These are phyloP conservation scores for Brachirus orientalis DNA, from an alignment of 2,113 vertebrate genomes.

Conservation along the genomic window DNA sequence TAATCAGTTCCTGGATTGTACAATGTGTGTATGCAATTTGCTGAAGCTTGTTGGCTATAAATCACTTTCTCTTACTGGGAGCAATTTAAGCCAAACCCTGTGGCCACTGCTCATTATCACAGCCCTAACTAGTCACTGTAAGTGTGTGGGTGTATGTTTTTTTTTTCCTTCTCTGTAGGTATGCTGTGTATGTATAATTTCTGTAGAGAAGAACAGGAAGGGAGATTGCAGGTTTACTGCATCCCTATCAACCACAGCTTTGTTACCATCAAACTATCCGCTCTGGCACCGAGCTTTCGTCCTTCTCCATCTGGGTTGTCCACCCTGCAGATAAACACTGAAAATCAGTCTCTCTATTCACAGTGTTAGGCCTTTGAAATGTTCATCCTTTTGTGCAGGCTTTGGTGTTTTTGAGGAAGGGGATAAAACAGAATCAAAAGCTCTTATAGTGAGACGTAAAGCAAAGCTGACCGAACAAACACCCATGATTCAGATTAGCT, in stretches of 20 bases:
- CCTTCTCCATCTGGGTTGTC: slow-evolving; percentile 74
- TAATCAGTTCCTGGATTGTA: slow-evolving; percentile 10
- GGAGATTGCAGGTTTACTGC: slow-evolving; percentile 50
- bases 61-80: slow-evolving; percentile 43
- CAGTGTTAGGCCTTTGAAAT: slow-evolving; percentile 67
- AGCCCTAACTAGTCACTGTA: slow-evolving; percentile 37
- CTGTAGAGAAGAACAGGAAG: slow-evolving; percentile 6
- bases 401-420: slow-evolving; percentile 37
- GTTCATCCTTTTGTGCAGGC: slow-evolving; percentile 75
- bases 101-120: slow-evolving; percentile 20
- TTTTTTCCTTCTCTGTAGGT: slow-evolving; percentile 4
- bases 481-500: slow-evolving; percentile 75
- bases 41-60: slow-evolving; percentile 18
- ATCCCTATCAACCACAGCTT: slow-evolving; percentile 64
- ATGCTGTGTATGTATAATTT: slow-evolving; percentile 4
- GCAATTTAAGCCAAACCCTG: slow-evolving; percentile 40
- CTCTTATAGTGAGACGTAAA: slow-evolving; percentile 60
- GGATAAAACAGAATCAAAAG: slow-evolving; percentile 69
- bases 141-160: slow-evolving; percentile 19
- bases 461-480: slow-evolving; percentile 75
- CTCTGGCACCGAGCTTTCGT: slow-evolving; percentile 69
- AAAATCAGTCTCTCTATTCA: slow-evolving; percentile 77
- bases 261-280: slow-evolving; percentile 76
- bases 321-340: slow-evolving; percentile 64
- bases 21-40: slow-evolving; percentile 25